Conservation (phyloP, 2,113 vertebrate species). For the Pan troglodytes region DNA sequence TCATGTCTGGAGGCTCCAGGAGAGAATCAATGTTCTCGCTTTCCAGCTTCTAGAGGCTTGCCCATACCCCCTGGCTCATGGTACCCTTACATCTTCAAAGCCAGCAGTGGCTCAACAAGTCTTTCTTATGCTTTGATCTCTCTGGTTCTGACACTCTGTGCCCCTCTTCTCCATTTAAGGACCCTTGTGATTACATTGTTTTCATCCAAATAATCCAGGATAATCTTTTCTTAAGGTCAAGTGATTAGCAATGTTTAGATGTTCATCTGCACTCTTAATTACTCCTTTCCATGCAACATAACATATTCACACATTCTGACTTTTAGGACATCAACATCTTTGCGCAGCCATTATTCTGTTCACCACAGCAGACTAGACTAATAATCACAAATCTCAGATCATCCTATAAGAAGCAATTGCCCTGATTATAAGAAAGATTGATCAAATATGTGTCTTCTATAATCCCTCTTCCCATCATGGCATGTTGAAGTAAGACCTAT, state of each 20-base stretch:
- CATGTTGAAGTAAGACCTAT: neutral
- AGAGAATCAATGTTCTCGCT: neutral
- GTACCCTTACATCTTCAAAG: neutral
- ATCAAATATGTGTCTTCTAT: neutral
- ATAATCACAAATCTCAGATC: neutral
- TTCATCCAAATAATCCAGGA: neutral
- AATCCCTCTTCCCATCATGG: neutral
- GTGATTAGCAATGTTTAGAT: neutral
- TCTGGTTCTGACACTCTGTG: neutral
- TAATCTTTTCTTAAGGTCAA: neutral
- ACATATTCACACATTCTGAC: neutral
- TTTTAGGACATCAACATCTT: neutral
- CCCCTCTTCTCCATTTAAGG: neutral
- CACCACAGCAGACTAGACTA: no score
- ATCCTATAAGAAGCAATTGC: neutral
- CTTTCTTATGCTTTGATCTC: neutral
- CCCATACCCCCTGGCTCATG: no score
- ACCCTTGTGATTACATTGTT: neutral
- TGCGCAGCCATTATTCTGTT: neutral
- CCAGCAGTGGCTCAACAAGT: neutral
- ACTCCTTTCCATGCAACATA: neutral
- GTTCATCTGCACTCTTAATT: neutral
- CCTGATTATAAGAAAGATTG: neutral
- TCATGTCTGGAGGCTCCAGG: neutral
- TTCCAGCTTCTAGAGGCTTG: neutral